These are phyloP conservation scores for Agrochola lychnidis DNA, from an alignment of 2,888 invertebrate genomes.

Conservation along the genomic window DNA sequence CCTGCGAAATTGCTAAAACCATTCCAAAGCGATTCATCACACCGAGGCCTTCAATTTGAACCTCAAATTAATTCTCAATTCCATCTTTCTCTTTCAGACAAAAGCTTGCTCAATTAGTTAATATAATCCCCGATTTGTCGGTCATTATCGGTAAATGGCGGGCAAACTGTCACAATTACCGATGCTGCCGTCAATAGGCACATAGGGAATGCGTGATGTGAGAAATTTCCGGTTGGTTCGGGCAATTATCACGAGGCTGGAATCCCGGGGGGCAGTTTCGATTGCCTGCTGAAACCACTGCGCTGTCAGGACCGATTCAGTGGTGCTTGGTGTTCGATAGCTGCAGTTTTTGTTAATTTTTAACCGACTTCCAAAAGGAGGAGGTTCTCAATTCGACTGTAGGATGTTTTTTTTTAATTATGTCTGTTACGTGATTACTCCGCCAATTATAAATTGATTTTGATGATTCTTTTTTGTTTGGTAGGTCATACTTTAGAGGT, in stretches of 20 bases:
- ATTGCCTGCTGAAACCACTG: constrained; percentile 55
- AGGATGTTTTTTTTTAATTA: too few relatives aligned
- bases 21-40: constrained; percentile 17
- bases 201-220: constrained; percentile 66
- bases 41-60: constrained; percentile 16
- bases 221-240: constrained; percentile 57
- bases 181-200: constrained; percentile 61
- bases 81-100: constrained; percentile 43
- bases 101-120: constrained; percentile 59
- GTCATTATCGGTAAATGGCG: constrained; percentile 59
- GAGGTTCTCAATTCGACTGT: too few relatives aligned
- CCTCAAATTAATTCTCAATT: constrained; percentile 33
- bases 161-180: constrained; percentile 65
- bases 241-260: constrained; percentile 59
- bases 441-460: too few relatives aligned
- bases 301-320: constrained; percentile 40
- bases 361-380: too few relatives aligned
- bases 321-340: constrained; percentile 24
- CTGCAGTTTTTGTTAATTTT: constrained; percentile 10
- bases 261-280: constrained; percentile 55
- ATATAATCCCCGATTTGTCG: constrained; percentile 56
- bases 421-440: too few relatives aligned
- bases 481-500: too few relatives aligned
- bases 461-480: too few relatives aligned
- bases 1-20: background rate